Evolutionary conservation across 1,140 invertebrate species (phyloP).

Genomic region (Tetramorium simillimum): DNA sequence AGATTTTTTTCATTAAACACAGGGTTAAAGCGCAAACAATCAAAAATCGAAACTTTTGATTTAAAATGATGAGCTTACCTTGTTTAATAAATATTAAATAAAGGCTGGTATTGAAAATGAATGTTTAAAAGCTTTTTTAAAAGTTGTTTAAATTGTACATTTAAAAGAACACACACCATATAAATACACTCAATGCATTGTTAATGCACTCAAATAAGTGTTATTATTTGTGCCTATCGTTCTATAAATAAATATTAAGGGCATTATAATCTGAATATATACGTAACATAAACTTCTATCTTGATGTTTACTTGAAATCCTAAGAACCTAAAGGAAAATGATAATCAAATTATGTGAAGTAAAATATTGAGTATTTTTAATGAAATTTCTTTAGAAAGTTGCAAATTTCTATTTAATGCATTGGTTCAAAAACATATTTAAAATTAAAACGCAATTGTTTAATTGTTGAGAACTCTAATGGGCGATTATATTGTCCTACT

Average conservation of each 20-base stretch:
- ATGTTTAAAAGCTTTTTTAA: slow-evolving; percentile 4
- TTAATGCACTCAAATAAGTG: background rate
- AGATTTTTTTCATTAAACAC: background rate
- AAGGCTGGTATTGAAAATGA: background rate
- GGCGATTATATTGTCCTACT: background rate
- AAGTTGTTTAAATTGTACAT: background rate
- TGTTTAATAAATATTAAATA: slow-evolving; percentile 17
- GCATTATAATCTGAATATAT: background rate
- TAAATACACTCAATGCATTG: background rate
- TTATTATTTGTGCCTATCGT: slow-evolving; percentile 23
- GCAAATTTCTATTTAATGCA: background rate
- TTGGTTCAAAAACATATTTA: slow-evolving; percentile 7
- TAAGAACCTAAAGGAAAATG: slow-evolving; percentile 5
- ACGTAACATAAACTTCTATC: background rate
- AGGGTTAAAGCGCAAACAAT: background rate
- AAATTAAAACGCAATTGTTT: background rate
- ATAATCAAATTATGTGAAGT: slow-evolving; percentile 21
- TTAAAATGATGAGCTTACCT: background rate
- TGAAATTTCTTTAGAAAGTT: slow-evolving; percentile 15
- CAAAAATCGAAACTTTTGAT: slow-evolving; percentile 2
- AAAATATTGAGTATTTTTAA: slow-evolving; percentile 13
- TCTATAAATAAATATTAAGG: slow-evolving; percentile 24
- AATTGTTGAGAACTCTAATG: background rate
- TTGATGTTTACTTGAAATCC: slow-evolving; percentile 14
- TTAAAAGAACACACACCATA: background rate